Conservation (phyloP, 1,140 invertebrate genomes). For the Anadara kagoshimensis region DNA sequence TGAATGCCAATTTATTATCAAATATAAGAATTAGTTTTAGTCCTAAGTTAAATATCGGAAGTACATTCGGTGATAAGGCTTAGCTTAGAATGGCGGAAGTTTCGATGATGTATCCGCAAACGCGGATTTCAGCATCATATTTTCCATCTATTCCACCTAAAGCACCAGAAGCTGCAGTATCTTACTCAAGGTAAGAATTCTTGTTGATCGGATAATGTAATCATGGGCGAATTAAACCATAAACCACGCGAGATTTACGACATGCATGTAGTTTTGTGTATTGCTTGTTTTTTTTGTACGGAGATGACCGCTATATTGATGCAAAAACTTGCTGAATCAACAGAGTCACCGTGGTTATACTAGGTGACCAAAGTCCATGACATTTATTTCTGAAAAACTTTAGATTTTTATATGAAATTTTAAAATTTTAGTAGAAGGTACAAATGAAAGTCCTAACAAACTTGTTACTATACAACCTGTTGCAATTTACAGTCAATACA, state of each 20-base stretch:
- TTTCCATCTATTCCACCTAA: constrained; percentile 46
- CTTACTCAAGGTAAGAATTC: constrained; percentile 36
- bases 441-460: too few species aligned
- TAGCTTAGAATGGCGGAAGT: constrained; percentile 32
- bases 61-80: background rate
- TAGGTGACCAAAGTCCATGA: background rate
- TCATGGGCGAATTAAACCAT: too few species aligned
- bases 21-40: too few species aligned
- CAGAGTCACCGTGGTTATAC: background rate
- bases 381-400: too few species aligned
- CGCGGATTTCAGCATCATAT: constrained; percentile 74
- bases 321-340: too few species aligned
- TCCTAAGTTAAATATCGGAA: background rate
- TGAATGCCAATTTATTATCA: too few species aligned
- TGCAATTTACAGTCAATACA: too few species aligned
- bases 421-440: too few species aligned
- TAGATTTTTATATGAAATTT: too few species aligned
- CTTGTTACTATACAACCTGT: too few species aligned
- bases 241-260: background rate
- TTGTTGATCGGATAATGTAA: background rate
- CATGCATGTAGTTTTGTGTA: background rate
- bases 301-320: too few species aligned
- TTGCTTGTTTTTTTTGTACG: background rate
- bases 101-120: constrained; percentile 7
- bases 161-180: constrained; percentile 48